phyloP scores from a whole-genome alignment of 2,797 vertebrate genomes.

The Amblyraja radiata region DNA sequence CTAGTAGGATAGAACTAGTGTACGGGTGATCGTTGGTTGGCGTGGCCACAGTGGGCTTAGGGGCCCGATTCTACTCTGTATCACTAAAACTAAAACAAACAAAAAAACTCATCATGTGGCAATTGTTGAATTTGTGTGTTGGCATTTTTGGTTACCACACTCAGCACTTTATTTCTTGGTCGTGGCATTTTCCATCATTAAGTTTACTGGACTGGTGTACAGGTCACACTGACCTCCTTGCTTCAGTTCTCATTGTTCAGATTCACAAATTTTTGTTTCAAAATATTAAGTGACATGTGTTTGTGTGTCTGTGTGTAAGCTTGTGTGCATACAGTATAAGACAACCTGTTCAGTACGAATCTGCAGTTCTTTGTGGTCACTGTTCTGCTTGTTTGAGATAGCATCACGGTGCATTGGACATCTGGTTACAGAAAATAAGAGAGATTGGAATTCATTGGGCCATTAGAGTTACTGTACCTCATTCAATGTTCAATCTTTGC shows the following conservation, averaged over 20 bases:
- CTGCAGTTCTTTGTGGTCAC: background rate
- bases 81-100: too few relatives aligned
- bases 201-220: background rate
- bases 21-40: too few relatives aligned
- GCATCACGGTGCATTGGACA: background rate
- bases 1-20: too few relatives aligned
- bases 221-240: background rate
- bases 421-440: background rate
- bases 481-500: background rate
- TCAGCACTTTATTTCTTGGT: too few relatives aligned
- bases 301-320: background rate
- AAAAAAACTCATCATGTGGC: background rate
- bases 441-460: background rate
- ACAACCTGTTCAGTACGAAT: background rate
- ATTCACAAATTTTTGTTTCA: background rate
- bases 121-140: background rate
- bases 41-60: too few relatives aligned
- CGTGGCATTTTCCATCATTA: background rate
- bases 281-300: background rate
- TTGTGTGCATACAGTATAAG: background rate
- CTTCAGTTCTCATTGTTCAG: background rate
- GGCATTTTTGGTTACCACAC: background rate
- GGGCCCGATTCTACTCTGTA: too few relatives aligned
- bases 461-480: background rate
- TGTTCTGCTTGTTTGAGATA: background rate